A percentile compares a stretch with the other conserved stretches of the same genome.
phyloP scores from a whole-genome alignment of 2,797 vertebrate genomes.

The Notolepis coatsorum region DNA sequence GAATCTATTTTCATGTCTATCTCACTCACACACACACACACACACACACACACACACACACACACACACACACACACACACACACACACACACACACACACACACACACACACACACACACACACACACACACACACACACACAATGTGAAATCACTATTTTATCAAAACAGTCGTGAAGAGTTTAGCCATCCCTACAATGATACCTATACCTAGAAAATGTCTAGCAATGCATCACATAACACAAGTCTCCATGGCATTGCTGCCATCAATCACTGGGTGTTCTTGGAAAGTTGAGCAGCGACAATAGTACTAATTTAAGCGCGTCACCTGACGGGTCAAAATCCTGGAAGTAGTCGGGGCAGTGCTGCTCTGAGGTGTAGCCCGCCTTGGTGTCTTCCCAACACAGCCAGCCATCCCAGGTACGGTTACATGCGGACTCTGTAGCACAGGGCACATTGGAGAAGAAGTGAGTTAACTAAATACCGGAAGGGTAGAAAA shows the following conservation, averaged over 20 bases:
- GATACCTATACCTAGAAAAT: too few relatives aligned
- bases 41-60: background rate
- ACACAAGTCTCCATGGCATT: too few relatives aligned
- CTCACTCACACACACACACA: background rate
- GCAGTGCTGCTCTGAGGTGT: slow-evolving; percentile 89
- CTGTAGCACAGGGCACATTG: slow-evolving; percentile 52
- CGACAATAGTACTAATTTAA: background rate
- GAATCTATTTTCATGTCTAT: background rate
- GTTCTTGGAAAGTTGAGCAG: too few relatives aligned
- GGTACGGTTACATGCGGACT: slow-evolving; percentile 91
- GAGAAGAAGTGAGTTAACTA: slow-evolving; percentile 5
- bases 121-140: too few relatives aligned
- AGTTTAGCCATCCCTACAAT: too few relatives aligned
- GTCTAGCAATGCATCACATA: too few relatives aligned
- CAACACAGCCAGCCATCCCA: slow-evolving; percentile 99
- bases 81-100: background rate
- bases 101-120: too few relatives aligned
- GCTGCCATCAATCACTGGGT: too few relatives aligned
- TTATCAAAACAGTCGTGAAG: too few relatives aligned
- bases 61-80: background rate
- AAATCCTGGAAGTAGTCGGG: slow-evolving; percentile 98
- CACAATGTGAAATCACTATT: too few relatives aligned
- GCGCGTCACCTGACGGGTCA: slow-evolving; percentile 89
- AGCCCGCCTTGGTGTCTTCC: slow-evolving; percentile 88
- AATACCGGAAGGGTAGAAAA: background rate